phyloP scores from a whole-genome alignment of 2,888 invertebrate genomes.

The Pyrrhia umbra region DNA sequence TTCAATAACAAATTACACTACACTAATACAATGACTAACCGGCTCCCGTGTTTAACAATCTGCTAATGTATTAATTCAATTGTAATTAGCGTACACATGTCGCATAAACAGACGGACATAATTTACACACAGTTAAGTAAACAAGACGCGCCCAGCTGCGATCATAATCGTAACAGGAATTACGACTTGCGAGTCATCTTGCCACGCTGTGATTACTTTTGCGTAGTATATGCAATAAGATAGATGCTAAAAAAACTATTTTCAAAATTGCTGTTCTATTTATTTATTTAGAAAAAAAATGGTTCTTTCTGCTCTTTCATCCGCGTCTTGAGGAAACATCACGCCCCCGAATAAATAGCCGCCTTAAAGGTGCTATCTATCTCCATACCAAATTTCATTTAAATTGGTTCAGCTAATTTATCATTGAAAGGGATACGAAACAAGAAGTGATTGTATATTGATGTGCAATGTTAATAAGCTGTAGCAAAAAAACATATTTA shows the following conservation, averaged over 20 bases:
- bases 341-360: no score
- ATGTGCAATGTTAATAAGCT: no score
- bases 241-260: not conserved
- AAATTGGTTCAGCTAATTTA: no score
- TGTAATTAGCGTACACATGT: conserved; percentile 39
- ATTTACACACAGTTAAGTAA: conserved; percentile 34
- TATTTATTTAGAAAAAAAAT: no score
- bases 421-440: no score
- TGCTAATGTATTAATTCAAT: conserved; percentile 1
- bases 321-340: no score
- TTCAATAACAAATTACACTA: not conserved
- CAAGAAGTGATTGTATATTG: no score
- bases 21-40: not conserved
- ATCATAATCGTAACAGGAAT: conserved; percentile 73
- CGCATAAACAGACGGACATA: conserved; percentile 15
- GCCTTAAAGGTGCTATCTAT: no score
- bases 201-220: conserved; percentile 65
- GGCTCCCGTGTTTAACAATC: not conserved
- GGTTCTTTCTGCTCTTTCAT: no score
- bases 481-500: no score
- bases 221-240: conserved; percentile 55
- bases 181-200: conserved; percentile 71
- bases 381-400: no score
- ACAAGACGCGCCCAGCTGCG: conserved; percentile 61
- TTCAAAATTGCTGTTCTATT: no score